Evolutionary conservation across 2,797 vertebrate genomes (phyloP).

Genomic region (Pipistrellus kuhlii): DNA sequence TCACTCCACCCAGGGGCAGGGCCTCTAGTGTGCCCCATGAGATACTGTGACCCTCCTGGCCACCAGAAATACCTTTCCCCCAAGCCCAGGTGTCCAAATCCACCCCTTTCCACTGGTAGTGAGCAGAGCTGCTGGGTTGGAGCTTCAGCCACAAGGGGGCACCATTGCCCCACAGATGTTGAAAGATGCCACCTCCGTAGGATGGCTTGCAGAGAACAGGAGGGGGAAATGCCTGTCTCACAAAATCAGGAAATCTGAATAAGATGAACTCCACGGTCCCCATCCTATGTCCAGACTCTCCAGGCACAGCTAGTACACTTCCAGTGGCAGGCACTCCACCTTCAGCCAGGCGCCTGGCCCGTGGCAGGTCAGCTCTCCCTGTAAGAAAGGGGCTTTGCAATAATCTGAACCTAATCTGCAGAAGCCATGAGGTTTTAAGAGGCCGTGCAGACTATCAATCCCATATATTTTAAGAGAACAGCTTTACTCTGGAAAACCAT

Average conservation of each 20-base stretch:
- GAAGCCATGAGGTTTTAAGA: background rate
- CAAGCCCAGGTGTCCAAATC: background rate
- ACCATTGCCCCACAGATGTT: background rate
- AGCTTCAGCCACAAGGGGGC: slow-evolving; percentile 20
- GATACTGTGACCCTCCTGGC: background rate
- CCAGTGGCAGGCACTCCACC: rapidly evolving
- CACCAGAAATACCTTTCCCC: background rate
- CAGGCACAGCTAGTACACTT: background rate
- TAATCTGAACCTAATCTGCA: background rate
- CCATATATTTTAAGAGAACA: background rate
- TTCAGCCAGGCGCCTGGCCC: background rate
- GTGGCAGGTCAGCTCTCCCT: background rate
- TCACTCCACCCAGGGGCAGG: background rate
- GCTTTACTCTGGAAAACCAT: background rate
- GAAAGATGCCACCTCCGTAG: background rate
- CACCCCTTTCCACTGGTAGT: rapidly evolving
- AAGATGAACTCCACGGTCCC: background rate
- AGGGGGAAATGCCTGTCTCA: background rate
- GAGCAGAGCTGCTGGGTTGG: background rate
- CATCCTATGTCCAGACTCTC: background rate
- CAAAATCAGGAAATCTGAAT: background rate
- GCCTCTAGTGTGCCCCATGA: background rate
- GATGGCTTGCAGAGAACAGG: background rate
- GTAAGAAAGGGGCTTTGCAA: background rate
- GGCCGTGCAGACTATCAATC: background rate